Evolutionary conservation across 2,113 vertebrate species (phyloP).

Genomic region (Smithornis capensis): DNA sequence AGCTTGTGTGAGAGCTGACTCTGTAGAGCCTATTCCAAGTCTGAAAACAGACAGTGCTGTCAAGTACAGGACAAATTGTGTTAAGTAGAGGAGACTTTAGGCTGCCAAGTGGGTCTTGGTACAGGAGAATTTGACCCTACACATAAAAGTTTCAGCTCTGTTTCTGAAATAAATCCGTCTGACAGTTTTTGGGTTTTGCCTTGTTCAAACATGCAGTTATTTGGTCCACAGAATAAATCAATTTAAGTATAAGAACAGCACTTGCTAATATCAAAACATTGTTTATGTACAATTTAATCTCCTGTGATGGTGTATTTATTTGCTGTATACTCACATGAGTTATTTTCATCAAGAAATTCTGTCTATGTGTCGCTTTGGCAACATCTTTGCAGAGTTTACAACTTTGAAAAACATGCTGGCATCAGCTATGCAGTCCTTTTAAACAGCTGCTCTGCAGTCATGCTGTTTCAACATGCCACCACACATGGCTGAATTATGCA

Average conservation of each 20-base stretch:
- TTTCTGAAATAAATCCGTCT: slow-evolving; percentile 31
- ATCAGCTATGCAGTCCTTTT: slow-evolving; percentile 82
- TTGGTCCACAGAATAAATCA: background rate
- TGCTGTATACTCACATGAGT: slow-evolving; percentile 75
- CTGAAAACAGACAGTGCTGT: slow-evolving; percentile 25
- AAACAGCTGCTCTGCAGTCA: slow-evolving; percentile 90
- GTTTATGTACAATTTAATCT: slow-evolving; percentile 50
- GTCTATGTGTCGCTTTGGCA: slow-evolving; percentile 85
- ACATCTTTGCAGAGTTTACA: slow-evolving; percentile 85
- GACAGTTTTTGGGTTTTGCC: slow-evolving; percentile 1
- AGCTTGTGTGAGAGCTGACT: background rate
- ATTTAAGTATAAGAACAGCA: slow-evolving; percentile 49
- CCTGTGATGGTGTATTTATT: slow-evolving; percentile 59
- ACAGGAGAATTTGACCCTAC: slow-evolving; percentile 39
- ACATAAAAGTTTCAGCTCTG: background rate
- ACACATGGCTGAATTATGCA: slow-evolving; percentile 86
- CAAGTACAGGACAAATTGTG: background rate
- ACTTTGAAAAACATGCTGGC: slow-evolving; percentile 87
- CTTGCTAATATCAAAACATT: slow-evolving; percentile 46
- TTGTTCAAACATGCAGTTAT: background rate
- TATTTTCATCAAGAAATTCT: slow-evolving; percentile 92
- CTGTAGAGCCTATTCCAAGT: background rate
- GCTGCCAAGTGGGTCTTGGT: background rate
- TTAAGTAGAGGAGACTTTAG: background rate
- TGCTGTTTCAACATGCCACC: slow-evolving; percentile 85